phyloP scores from a whole-genome alignment of 2,888 invertebrate species.

The Lutraria lutraria region DNA sequence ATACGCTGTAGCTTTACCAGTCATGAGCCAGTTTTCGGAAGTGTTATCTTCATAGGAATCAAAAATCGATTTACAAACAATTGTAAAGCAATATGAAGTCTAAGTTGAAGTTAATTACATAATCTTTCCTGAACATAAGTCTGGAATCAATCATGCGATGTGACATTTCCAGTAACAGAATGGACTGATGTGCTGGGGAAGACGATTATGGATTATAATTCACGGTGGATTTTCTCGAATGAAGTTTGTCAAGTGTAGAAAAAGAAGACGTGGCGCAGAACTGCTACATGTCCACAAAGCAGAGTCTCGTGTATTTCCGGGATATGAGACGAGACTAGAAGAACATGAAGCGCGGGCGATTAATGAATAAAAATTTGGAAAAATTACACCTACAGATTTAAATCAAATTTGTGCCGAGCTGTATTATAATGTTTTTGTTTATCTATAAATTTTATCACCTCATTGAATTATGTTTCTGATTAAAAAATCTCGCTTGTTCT shows the following conservation, averaged over 20 bases:
- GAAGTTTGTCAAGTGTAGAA: background rate
- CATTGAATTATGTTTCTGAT: too few species aligned
- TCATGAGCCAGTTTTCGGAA: background rate
- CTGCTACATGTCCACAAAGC: too few species aligned
- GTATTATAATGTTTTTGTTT: too few species aligned
- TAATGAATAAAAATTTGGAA: too few species aligned
- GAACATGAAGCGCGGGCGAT: too few species aligned
- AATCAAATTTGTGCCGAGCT: too few species aligned
- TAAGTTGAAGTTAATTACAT: background rate
- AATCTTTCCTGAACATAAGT: background rate
- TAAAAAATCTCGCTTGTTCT: too few species aligned
- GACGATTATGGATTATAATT: background rate
- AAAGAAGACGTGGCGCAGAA: background rate
- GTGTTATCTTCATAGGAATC: background rate
- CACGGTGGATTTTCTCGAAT: background rate
- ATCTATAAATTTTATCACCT: too few species aligned
- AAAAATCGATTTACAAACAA: background rate
- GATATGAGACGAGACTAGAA: too few species aligned
- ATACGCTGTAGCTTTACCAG: background rate
- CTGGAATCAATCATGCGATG: background rate
- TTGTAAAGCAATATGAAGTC: background rate
- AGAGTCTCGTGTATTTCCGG: too few species aligned
- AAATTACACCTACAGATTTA: too few species aligned
- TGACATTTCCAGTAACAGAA: background rate
- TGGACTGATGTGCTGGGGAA: background rate